Evolutionary conservation across 37 sponge, comb jelly and placozoan species (phyloP), one percentile per base, ranked within the genome.

Genomic region (Corticium candelabrum): DNA sequence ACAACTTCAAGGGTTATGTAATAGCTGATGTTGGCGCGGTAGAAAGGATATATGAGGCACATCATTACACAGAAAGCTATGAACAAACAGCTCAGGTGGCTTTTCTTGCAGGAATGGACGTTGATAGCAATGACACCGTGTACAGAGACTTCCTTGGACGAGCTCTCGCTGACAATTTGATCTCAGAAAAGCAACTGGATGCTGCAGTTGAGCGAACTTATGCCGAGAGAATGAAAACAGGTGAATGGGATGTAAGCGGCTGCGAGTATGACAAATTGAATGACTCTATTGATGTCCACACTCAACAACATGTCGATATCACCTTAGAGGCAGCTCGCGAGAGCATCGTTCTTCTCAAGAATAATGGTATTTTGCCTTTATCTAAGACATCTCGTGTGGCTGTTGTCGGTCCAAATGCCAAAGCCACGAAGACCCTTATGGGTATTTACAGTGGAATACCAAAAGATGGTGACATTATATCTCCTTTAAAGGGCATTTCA

Each of bases 291-390:
- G 62, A 11, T 27, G 62, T 50, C 15, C 62, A 50, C 62, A 11
- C 62, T 27, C 62, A 50, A 50, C 62, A 27, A 50, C 62, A 50
- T 21, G 62, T 50, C 62, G 62, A 50, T n/a, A n/a, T n/a, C n/a
- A n/a, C n/a, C n/a, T n/a, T n/a, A n/a, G 62, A 50, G 21, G 73
- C 73, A 29, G 73, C 73, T 29, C 73, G 21, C 5, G 31, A 70
- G 73, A 70, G 5, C 31, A 15, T 70, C 36, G 73, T 70, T 32
- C 21, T 70, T 4, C 73, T 70, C 31, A 70, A 70, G 36, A 70
- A 70, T 34, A 32, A 70, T 32, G 31, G 31, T 29, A 4, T 70
- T 4, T 32, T 70, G 35, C 73, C 73, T 35, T 15, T 70, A 15
- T 50, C 21, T 50, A 27, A 50, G 62, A 50, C 21, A 11, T 27